A percentile compares a stretch with the other conserved stretches of the same genome.
Evolutionary conservation across 2,888 invertebrate species (phyloP).

Genomic region (Drosophila histrio): DNA sequence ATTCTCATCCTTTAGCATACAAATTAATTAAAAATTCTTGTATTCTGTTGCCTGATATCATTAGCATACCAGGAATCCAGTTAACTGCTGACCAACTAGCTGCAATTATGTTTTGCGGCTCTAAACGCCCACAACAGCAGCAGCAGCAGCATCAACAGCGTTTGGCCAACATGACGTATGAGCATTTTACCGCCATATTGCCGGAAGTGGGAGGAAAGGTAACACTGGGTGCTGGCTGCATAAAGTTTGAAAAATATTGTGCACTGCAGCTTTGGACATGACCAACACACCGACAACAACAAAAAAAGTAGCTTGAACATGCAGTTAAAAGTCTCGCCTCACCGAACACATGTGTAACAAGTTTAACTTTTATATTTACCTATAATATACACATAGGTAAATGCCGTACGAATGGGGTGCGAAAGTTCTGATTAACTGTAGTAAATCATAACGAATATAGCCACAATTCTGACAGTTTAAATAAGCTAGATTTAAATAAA

Average conservation of each 20-base stretch:
- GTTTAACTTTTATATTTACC: slow-evolving; percentile 18
- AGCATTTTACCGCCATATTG: slow-evolving; percentile 3
- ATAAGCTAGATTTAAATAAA: neutral
- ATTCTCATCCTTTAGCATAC: neutral
- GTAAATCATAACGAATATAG: neutral
- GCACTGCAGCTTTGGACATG: slow-evolving; percentile 33
- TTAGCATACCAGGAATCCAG: slow-evolving; percentile 11
- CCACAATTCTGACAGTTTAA: no score
- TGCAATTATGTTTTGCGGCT: slow-evolving; percentile 22
- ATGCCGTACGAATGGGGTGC: neutral
- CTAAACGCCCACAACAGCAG: neutral
- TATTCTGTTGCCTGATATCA: neutral
- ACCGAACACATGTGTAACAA: slow-evolving; percentile 11
- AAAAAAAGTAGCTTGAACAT: slow-evolving; percentile 6
- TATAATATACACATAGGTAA: neutral
- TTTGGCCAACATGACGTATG: slow-evolving; percentile 23
- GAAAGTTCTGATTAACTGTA: neutral
- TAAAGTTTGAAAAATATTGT: slow-evolving; percentile 52
- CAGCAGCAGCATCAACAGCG: neutral
- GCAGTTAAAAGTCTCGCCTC: slow-evolving; percentile 11
- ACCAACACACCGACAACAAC: neutral
- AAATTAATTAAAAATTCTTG: slow-evolving; percentile 18
- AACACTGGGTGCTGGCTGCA: neutral
- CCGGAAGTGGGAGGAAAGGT: neutral
- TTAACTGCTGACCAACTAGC: slow-evolving; percentile 17